phyloP scores from a whole-genome alignment of 92 coral and sea anemone genomes.

The Bergia sp. region DNA sequence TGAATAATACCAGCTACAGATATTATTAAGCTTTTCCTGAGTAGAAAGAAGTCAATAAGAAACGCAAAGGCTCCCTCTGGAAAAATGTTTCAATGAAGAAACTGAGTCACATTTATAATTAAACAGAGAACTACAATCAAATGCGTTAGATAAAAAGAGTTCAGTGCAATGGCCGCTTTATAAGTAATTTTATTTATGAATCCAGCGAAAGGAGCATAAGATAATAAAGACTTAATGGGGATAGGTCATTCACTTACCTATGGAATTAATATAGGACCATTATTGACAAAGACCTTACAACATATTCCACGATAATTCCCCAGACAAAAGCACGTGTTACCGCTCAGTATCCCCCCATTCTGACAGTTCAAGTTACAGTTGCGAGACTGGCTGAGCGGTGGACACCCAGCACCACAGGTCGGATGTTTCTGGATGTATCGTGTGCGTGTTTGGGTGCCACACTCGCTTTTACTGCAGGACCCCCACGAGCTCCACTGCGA shows the following conservation, averaged over 20 bases:
- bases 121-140: no score
- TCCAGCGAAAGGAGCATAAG: no score
- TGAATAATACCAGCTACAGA: no score
- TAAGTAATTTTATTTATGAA: no score
- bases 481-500: background rate
- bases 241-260: background rate
- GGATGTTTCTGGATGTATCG: background rate
- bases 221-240: background rate
- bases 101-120: no score
- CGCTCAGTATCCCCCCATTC: background rate
- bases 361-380: background rate
- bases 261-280: background rate
- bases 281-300: background rate
- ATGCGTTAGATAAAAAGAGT: no score
- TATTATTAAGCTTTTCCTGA: no score
- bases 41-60: no score
- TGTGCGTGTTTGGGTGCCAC: conserved; percentile 7
- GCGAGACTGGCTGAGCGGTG: background rate
- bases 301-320: background rate
- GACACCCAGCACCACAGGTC: background rate
- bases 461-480: background rate
- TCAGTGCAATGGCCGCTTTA: no score
- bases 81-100: no score
- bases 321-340: background rate
- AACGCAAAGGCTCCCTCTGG: no score